Evolutionary conservation across 2,797 vertebrate genomes (phyloP).

Genomic region (Liparis tanakae): DNA sequence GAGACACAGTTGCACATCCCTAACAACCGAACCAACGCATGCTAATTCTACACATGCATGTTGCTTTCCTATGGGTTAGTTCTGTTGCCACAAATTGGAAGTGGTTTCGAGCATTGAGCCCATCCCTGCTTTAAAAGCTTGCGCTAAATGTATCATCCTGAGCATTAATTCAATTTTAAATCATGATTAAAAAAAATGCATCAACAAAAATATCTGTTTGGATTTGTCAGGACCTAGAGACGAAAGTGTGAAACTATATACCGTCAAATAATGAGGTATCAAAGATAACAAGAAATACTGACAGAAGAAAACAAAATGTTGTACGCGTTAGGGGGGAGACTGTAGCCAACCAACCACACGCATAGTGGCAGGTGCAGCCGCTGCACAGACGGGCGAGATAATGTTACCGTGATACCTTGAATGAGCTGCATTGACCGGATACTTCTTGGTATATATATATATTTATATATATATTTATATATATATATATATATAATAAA

Average conservation of each 20-base stretch:
- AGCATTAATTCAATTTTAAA: neutral
- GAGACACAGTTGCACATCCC: neutral
- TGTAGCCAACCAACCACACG: conserved; percentile 33
- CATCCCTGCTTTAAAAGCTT: neutral
- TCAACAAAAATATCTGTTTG: neutral
- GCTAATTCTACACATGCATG: neutral
- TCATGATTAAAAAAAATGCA: neutral
- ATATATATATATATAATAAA: too few relatives aligned
- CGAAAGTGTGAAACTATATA: neutral
- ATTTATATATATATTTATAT: too few relatives aligned
- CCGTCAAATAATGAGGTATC: neutral
- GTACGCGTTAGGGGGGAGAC: neutral
- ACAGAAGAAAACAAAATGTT: neutral
- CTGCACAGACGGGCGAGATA: conserved; percentile 27
- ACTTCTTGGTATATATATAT: neutral
- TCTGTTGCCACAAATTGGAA: neutral
- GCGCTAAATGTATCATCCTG: neutral
- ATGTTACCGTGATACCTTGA: neutral
- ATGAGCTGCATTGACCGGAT: neutral
- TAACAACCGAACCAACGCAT: neutral
- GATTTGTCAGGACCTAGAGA: neutral
- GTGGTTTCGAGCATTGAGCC: neutral
- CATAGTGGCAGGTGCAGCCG: conserved; percentile 49
- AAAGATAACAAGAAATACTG: neutral
- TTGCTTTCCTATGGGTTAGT: neutral